These are phyloP conservation scores for Allophyes oxyacanthae DNA, from an alignment of 2,888 invertebrate species.

Conservation along the genomic window DNA sequence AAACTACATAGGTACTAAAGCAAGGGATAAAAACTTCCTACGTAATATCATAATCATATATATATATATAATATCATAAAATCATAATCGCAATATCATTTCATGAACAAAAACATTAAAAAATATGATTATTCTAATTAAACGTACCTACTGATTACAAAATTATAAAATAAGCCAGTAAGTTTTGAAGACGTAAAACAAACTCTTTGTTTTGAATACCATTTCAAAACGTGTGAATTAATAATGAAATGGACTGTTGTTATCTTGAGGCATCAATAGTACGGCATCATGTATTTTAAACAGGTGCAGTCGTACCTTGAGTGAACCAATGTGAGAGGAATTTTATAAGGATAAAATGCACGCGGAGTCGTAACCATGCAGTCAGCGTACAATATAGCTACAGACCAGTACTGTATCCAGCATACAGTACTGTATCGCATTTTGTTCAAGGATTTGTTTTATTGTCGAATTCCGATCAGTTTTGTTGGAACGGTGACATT, in stretches of 20 bases:
- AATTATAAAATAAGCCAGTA: too few relatives aligned
- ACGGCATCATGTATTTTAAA: constrained; percentile 32
- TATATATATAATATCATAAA: too few relatives aligned
- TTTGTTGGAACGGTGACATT: constrained; percentile 2
- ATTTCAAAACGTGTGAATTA: too few relatives aligned
- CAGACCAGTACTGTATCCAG: neutral
- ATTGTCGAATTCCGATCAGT: constrained; percentile 1
- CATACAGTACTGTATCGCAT: neutral
- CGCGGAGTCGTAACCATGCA: constrained; percentile 35
- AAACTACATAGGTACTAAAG: too few relatives aligned
- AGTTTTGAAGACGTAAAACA: constrained; percentile 1
- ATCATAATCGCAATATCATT: too few relatives aligned
- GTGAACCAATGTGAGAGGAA: constrained; percentile 27
- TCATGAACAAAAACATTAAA: too few relatives aligned
- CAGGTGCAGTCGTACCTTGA: constrained; percentile 44
- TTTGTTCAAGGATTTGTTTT: constrained; percentile 9
- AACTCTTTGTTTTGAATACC: constrained; percentile 4
- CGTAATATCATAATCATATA: too few relatives aligned
- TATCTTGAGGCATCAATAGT: constrained; percentile 15
- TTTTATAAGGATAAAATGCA: constrained; percentile 43
- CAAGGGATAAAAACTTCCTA: too few relatives aligned
- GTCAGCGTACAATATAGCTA: constrained; percentile 21
- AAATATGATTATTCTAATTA: too few relatives aligned
- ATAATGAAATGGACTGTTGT: too few relatives aligned
- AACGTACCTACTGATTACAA: too few relatives aligned